Evolutionary conservation across 2,113 vertebrate genomes (phyloP).

Genomic region (Oceanites oceanicus): DNA sequence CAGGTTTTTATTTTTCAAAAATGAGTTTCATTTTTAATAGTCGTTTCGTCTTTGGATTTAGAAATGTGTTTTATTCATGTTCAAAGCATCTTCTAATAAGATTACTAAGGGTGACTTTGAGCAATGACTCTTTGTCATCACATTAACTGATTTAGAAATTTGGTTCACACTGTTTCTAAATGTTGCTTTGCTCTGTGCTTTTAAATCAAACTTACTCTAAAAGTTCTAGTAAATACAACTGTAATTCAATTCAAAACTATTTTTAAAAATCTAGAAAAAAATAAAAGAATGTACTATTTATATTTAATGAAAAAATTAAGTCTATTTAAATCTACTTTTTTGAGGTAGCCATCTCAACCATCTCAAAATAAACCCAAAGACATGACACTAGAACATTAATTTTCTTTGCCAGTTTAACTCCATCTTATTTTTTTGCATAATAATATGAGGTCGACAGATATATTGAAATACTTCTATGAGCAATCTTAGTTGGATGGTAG

Average conservation of each 20-base stretch:
- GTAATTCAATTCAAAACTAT: background rate
- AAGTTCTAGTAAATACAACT: background rate
- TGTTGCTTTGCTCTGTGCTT: background rate
- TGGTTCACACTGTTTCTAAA: conserved; percentile 22
- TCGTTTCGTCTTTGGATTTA: conserved; percentile 41
- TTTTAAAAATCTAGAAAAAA: background rate
- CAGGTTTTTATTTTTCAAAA: conserved; percentile 30
- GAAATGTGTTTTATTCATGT: conserved; percentile 31
- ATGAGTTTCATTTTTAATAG: conserved; percentile 25
- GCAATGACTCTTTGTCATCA: conserved; percentile 23
- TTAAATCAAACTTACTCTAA: background rate
- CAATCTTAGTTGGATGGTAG: background rate
- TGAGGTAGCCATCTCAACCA: background rate
- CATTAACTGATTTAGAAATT: conserved; percentile 20
- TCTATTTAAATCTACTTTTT: background rate
- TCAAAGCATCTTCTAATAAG: conserved; percentile 47
- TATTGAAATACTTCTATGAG: background rate
- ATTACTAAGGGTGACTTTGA: conserved; percentile 46
- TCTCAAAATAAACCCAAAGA: background rate
- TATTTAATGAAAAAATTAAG: background rate
- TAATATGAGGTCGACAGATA: background rate
- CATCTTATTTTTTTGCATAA: background rate
- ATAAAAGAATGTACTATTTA: background rate
- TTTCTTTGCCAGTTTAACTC: background rate
- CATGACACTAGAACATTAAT: background rate